phyloP scores from a whole-genome alignment of 2,797 vertebrate genomes.

The Neopelma chrysocephalum region DNA sequence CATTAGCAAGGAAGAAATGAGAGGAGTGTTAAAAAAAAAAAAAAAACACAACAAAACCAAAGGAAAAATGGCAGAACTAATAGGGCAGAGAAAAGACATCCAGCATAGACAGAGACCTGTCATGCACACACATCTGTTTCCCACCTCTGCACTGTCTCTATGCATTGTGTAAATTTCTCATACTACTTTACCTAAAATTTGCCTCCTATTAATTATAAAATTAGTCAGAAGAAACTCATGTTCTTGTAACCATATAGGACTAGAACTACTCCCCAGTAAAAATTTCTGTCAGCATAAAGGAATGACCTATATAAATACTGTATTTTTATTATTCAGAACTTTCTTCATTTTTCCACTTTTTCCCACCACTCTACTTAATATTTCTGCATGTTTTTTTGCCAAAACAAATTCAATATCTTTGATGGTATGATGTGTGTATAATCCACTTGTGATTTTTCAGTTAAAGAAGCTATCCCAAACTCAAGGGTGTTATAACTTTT shows the following conservation, averaged over 20 bases:
- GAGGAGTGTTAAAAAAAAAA: background rate
- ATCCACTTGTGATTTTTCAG: constrained; percentile 60
- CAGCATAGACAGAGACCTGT: background rate
- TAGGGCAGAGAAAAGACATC: background rate
- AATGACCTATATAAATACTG: constrained; percentile 61
- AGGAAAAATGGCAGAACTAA: background rate
- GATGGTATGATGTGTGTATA: constrained; percentile 48
- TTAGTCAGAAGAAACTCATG: background rate
- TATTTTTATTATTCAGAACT: constrained; percentile 55
- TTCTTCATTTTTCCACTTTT: constrained; percentile 31
- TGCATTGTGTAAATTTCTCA: background rate
- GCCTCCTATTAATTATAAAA: background rate
- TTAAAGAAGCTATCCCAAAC: constrained; percentile 60
- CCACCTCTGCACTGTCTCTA: background rate
- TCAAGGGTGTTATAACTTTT: constrained; percentile 58
- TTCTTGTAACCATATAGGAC: background rate
- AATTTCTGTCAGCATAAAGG: constrained; percentile 40
- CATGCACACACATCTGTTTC: background rate
- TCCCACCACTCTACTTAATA: constrained; percentile 29
- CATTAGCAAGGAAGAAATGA: background rate
- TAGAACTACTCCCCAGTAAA: background rate
- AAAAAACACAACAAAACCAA: background rate
- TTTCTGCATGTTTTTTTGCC: constrained; percentile 37
- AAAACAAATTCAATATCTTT: constrained; percentile 57
- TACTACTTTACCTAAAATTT: background rate